Base-by-base conservation (phyloP, 2,797 vertebrate species). In the Acridotheres tristis region DNA sequence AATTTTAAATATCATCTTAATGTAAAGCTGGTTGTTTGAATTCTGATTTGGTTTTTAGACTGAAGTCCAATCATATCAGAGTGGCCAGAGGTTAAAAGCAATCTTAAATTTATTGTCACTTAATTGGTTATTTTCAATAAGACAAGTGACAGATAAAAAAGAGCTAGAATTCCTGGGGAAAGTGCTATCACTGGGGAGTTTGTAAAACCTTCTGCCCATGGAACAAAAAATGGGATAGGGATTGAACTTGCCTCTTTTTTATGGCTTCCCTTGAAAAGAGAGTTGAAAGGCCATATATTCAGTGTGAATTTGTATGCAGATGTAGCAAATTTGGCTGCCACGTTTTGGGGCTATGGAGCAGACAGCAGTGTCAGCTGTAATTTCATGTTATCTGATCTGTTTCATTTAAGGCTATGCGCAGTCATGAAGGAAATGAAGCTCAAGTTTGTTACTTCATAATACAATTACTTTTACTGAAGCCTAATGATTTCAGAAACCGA, bases 381-480 rank as follows among this genome's bases (percentile, higher is more conserved):
- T 81, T 74, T 62, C 22, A 1, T 63, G 3, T 86, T 85, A 36
- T 72, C 26, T 76, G 21, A 32, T 90, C 40, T 29, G 0, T 95
- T 86, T 96, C 65, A 4, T 88, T 91, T 87, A 47, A 99, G 99
- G 99, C 99, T 9, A 99, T 99, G 99, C 98, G 99, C 19, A 99
- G 99, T 97, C 99, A 99, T 23, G 99, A 99, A 97, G 99, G 99
- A 89, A 99, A 99, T 53, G 99, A 99, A 97, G 99, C 99, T 43
- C 99, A 99, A 96, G 99, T 99, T 61, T 99, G 99, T 96, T 99
- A 99, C 97, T 99, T 99, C 98, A 99, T 99, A 95, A 99, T 99
- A 97, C 99, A 99, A 32, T 98, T 99, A 90, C 98, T 99, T 36
- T 97, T 99, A 83, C 98, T 99, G 87, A 99, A 99, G 97, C 99